These are phyloP conservation scores for Clarias batrachus DNA, from an alignment of 2,113 vertebrate species.

Conservation along the genomic window DNA sequence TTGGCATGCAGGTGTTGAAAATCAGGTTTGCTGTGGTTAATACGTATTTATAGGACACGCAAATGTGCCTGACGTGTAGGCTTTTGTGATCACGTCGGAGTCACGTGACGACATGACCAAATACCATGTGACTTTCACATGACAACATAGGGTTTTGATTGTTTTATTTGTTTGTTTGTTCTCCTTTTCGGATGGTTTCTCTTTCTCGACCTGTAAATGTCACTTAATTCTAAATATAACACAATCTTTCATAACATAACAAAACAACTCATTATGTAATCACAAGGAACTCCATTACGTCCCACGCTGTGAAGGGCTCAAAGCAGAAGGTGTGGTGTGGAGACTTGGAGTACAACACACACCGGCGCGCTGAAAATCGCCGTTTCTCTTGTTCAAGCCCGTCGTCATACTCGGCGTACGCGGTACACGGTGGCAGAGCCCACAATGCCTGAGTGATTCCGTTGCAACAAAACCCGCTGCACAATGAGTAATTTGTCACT, in stretches of 20 bases:
- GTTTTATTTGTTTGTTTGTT: too few species aligned
- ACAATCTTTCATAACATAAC: background rate
- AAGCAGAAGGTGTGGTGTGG: constrained; percentile 1
- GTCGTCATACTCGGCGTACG: background rate
- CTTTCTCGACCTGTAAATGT: background rate
- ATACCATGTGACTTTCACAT: background rate
- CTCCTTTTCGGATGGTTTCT: background rate
- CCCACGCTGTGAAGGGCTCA: background rate
- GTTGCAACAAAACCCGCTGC: constrained; percentile 31
- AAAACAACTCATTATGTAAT: background rate
- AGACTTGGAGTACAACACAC: background rate
- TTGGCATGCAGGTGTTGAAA: constrained; percentile 34
- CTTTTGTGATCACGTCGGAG: constrained; percentile 1
- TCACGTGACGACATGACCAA: background rate
- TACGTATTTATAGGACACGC: background rate
- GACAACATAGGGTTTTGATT: background rate
- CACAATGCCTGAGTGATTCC: constrained; percentile 65
- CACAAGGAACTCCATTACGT: background rate
- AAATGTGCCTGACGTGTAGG: background rate
- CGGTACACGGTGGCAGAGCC: constrained; percentile 51
- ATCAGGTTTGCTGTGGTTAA: constrained; percentile 14
- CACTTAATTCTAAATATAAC: background rate
- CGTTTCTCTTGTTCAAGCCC: background rate
- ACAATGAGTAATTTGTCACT: constrained; percentile 45
- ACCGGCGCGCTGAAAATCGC: background rate